phyloP scores from a whole-genome alignment of 2,113 vertebrate species.

The Vidua macroura region DNA sequence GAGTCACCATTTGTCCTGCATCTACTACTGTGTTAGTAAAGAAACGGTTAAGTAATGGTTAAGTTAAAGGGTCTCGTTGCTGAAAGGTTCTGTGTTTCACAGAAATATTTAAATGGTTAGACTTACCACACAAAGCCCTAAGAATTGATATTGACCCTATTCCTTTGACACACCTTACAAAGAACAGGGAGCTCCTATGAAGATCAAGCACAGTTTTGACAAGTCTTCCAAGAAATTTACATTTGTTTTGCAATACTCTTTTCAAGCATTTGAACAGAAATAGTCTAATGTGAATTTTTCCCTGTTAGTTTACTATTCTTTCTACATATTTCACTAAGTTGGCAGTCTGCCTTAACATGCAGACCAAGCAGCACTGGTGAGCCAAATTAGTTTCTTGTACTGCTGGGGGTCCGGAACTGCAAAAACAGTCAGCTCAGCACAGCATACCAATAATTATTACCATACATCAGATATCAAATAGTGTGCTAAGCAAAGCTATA shows the following conservation, averaged over 20 bases:
- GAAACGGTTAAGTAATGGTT: not conserved
- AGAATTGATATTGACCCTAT: not conserved
- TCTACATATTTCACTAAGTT: not conserved
- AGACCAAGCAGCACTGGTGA: not conserved
- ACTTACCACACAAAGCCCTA: not conserved
- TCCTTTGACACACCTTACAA: not conserved
- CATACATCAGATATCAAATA: not conserved
- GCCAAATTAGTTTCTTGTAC: not conserved
- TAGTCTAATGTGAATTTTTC: not conserved
- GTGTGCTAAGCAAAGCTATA: not conserved
- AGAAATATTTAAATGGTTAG: not conserved
- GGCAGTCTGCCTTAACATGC: not conserved
- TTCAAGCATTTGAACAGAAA: not conserved
- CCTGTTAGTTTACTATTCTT: slow-evolving; percentile 7
- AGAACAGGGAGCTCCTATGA: not conserved
- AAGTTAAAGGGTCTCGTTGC: not conserved
- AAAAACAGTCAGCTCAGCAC: not conserved
- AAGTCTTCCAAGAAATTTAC: not conserved
- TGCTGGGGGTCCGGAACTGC: not conserved
- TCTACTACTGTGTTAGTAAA: rapidly evolving
- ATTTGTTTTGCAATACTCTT: not conserved
- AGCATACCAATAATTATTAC: not conserved
- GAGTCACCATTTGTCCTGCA: not conserved
- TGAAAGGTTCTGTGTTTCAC: not conserved
- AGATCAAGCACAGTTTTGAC: not conserved